Conservation (phyloP, 2,888 invertebrate genomes). For the Meiosimyza platycephala region DNA sequence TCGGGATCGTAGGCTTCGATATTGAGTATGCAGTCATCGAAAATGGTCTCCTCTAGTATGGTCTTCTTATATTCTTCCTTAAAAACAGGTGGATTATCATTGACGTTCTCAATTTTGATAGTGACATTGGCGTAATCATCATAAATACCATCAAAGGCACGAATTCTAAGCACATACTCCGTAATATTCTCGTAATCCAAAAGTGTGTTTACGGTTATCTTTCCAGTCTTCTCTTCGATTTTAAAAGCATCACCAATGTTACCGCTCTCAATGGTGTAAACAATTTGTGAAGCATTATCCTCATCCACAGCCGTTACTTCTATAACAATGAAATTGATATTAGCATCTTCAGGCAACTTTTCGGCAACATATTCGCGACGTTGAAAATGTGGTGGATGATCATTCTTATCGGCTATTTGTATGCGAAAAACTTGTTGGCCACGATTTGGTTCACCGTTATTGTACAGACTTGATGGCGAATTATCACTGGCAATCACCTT, state of each 20-base stretch:
- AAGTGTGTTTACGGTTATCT: constrained; percentile 81
- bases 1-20: constrained; percentile 87
- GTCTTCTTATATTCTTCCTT: constrained; percentile 78
- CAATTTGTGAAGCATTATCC: constrained; percentile 88
- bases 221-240: constrained; percentile 86
- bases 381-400: constrained; percentile 92
- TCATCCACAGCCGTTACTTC: constrained; percentile 89
- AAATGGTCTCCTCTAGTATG: constrained; percentile 79
- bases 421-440: constrained; percentile 87
- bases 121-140: constrained; percentile 86
- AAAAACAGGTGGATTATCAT: constrained; percentile 93
- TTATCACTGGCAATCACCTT: constrained; percentile 92
- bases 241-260: constrained; percentile 88
- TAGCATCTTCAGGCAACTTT: constrained; percentile 84
- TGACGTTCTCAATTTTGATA: constrained; percentile 89
- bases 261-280: constrained; percentile 88
- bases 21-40: constrained; percentile 77
- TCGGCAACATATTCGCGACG: constrained; percentile 79
- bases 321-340: constrained; percentile 84
- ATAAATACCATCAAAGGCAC: constrained; percentile 86
- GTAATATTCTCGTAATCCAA: constrained; percentile 87
- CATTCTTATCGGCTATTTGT: constrained; percentile 95
- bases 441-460: constrained; percentile 77
- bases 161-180: constrained; percentile 85
- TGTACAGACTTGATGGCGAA: constrained; percentile 81